A percentile compares a stretch with the other conserved stretches of the same genome.
Evolutionary conservation across 2,797 vertebrate genomes (phyloP).

Genomic region (Lophotriccus pileatus): DNA sequence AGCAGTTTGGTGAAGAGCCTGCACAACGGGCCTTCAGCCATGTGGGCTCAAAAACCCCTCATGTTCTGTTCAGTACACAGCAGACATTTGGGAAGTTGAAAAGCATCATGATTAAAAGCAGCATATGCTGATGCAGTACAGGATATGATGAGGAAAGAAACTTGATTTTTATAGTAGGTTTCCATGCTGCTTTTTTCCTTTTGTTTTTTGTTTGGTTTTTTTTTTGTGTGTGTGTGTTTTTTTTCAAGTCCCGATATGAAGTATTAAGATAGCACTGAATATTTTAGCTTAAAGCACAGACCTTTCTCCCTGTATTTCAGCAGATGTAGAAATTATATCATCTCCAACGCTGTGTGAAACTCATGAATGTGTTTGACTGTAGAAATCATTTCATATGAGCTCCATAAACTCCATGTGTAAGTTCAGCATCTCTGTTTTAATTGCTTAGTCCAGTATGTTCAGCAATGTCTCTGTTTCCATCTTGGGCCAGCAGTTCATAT

Average conservation of each 20-base stretch:
- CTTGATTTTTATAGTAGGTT: not conserved
- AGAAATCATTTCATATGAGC: not conserved
- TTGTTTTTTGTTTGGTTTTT: not conserved
- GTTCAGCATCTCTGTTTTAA: not conserved
- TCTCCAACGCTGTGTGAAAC: not conserved
- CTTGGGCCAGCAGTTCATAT: not conserved
- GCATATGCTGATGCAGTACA: not conserved
- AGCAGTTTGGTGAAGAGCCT: not conserved
- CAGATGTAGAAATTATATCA: not conserved
- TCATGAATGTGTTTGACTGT: not conserved
- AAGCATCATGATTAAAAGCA: not conserved
- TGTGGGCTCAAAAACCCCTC: not conserved
- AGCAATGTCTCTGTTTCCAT: not conserved
- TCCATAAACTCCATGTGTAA: not conserved
- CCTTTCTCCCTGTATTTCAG: not conserved
- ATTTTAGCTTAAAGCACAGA: not conserved
- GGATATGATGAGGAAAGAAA: not conserved
- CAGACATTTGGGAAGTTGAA: not conserved
- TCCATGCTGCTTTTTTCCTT: not conserved
- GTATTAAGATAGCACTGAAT: not conserved
- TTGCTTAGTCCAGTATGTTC: not conserved
- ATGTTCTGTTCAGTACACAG: not conserved
- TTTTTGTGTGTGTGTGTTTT: no score
- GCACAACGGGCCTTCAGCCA: not conserved
- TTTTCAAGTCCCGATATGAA: not conserved